Evolutionary conservation across 37 sponge, comb jelly and placozoan species (phyloP).

Genomic region (Crambe crambe): DNA sequence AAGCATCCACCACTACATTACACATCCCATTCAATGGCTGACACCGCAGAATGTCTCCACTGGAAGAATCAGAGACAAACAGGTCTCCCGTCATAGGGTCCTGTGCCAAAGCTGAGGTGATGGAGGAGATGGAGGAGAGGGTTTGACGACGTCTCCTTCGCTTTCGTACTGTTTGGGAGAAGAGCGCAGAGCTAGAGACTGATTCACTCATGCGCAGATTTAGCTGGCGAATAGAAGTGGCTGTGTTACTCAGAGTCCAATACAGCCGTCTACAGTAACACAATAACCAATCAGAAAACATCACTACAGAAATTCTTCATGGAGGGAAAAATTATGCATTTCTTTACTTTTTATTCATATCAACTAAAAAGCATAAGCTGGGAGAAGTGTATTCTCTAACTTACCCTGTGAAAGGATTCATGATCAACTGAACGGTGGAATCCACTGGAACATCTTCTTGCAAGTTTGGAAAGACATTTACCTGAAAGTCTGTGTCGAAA

Average conservation of each 20-base stretch:
- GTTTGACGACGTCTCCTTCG: background rate
- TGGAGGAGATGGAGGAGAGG: background rate
- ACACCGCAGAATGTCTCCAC: conserved; percentile 56
- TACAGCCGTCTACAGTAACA: conserved; percentile 16
- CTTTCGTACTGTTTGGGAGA: background rate
- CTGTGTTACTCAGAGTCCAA: conserved; percentile 12
- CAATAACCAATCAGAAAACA: too few species aligned
- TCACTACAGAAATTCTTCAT: too few species aligned
- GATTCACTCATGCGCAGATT: background rate
- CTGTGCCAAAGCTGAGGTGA: conserved; percentile 22
- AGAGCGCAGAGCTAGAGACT: background rate
- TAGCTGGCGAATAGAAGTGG: background rate
- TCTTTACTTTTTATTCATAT: too few species aligned
- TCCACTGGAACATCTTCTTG: background rate
- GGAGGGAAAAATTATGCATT: too few species aligned
- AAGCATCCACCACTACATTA: background rate
- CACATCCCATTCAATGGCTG: background rate
- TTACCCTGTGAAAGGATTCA: conserved; percentile 48
- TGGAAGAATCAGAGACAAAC: conserved; percentile 30
- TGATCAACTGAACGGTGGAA: background rate
- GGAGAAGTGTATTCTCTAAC: background rate
- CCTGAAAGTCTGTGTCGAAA: background rate
- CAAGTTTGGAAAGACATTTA: background rate
- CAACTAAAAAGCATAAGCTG: too few species aligned
- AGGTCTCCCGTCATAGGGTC: conserved; percentile 40